Evolutionary conservation across 2,113 vertebrate species (phyloP), one percentile per base, ranked within the genome.

Genomic region (Galemys pyrenaicus): DNA sequence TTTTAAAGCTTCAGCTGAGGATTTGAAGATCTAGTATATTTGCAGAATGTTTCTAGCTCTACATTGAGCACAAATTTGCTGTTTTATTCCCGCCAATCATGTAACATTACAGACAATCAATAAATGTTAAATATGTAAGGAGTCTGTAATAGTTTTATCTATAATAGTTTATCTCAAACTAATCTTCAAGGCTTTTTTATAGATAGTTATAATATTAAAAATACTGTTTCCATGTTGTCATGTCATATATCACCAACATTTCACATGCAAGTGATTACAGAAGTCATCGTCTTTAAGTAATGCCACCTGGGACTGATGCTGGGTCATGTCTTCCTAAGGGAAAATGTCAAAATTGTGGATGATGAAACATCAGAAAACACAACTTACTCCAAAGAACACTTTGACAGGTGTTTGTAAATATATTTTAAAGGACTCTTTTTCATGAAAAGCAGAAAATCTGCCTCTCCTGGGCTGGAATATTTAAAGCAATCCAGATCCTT

Each of bases 401-500:
- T 96, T 32, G 70, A 46, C 49, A 85, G 87, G 19, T 9, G 70
- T 95, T 97, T 92, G 49, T 24, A 89, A 54, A 24, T 74, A 26
- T 0, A 89, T 35, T 87, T 10, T 12, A 73, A 94, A 39, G 17
- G 5, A 92, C n/a, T 35, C 6, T 16, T 67, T 92, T 49, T 89
- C 44, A n/a, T 91, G 80, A 86, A 81, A 83, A 82, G 85, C 75
- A 81, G 93, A 97, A 96, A 84, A 79, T 39, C 2, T 26, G 0
- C 54, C 83, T 92, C 10, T 97, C 65, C 35, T 95, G 44, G 37
- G 30, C 74, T 95, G 85, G 92, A 62, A 54, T 91, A 22, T 91
- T 93, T 54, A 89, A 83, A 90, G 64, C 89, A 90, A 79, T 88
- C 11, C 64, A 95, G 24, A 94, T 89, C n/a, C 97, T 97, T 97